These are phyloP conservation scores for Elachura formosa DNA, from an alignment of 2,113 vertebrate species.

Conservation along the genomic window DNA sequence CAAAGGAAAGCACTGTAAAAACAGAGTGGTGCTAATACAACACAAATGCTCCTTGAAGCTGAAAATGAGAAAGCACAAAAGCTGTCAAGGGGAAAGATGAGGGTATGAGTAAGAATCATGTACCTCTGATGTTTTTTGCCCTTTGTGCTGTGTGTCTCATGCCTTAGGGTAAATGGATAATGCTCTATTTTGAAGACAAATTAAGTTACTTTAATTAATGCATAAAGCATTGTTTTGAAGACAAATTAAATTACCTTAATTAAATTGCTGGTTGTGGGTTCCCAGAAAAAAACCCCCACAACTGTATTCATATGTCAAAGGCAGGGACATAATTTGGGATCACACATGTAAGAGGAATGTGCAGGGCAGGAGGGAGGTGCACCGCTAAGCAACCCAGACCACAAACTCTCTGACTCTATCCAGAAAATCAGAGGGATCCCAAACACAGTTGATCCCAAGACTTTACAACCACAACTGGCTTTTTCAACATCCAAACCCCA, in stretches of 20 bases:
- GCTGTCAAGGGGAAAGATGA: background rate
- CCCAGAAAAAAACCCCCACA: background rate
- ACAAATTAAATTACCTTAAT: slow-evolving; percentile 24
- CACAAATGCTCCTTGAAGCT: slow-evolving; percentile 5
- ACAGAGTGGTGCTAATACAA: background rate
- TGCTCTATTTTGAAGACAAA: slow-evolving; percentile 55
- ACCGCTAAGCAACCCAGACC: background rate
- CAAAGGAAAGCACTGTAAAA: slow-evolving; percentile 32
- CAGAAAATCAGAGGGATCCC: background rate
- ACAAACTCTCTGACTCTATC: background rate
- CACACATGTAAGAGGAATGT: background rate
- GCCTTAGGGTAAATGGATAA: slow-evolving; percentile 40
- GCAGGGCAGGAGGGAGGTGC: background rate
- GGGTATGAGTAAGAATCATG: slow-evolving; percentile 33
- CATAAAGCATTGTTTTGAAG: slow-evolving; percentile 32
- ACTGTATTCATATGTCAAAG: background rate
- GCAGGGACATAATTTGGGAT: background rate
- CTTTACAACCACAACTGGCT: background rate
- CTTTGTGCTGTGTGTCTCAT: background rate
- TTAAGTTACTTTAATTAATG: slow-evolving; percentile 48
- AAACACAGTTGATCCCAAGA: background rate
- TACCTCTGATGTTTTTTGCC: slow-evolving; percentile 26
- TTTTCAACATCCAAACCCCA: background rate
- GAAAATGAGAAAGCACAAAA: slow-evolving; percentile 30
- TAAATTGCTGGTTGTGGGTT: slow-evolving; percentile 18